Base-by-base conservation (phyloP, 1,140 invertebrate genomes). In the Oscheius sp. region DNA sequence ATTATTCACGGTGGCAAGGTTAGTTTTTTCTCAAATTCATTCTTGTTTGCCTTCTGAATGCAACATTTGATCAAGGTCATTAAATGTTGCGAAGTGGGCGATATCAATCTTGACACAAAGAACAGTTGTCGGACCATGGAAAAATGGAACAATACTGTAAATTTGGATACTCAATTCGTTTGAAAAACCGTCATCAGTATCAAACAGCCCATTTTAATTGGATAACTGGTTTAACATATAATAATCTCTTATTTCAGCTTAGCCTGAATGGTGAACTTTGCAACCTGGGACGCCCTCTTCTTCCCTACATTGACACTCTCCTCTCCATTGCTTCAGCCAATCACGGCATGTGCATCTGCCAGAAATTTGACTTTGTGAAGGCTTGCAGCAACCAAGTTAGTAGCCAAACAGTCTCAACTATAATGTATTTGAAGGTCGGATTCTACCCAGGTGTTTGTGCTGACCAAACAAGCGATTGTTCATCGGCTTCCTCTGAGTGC, bases 291-390 rank as follows among this genome's bases (percentile, higher is more conserved):
- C 34, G n/a, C 15, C 20, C 63, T 18, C 34, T 78, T 2, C 31
- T 67, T 1, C 10, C 64, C 2, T 46, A 55, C 3, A 65, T 78
- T 20, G 65, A 76, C 7, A 70, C 74, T 1, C 71, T 78, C 29
- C 45, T 78, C 13, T 66, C 64, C 0, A 38, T 78, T n/a, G 58
- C 77, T 0, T 72, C 70, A 15, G 77, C 75, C 1, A 78, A 78
- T 36, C 71, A 74, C 23, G 77, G 77, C 29, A 77, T 78, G 77
- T 78, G 77, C 36, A 42, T 35, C 18, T 78, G 77, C 23, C 42
- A 77, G 29, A 45, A 59, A 3, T 32, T 28, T 0, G 32, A 55
- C n/a, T 34, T 29, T 26, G 52, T 67, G 18, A 45, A 45, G 23
- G 62, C 64, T 4, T 46, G 64, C 34, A 58, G 29, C 38, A 28